Evolutionary conservation across 2,113 vertebrate species (phyloP).

Genomic region (Numenius arquata): DNA sequence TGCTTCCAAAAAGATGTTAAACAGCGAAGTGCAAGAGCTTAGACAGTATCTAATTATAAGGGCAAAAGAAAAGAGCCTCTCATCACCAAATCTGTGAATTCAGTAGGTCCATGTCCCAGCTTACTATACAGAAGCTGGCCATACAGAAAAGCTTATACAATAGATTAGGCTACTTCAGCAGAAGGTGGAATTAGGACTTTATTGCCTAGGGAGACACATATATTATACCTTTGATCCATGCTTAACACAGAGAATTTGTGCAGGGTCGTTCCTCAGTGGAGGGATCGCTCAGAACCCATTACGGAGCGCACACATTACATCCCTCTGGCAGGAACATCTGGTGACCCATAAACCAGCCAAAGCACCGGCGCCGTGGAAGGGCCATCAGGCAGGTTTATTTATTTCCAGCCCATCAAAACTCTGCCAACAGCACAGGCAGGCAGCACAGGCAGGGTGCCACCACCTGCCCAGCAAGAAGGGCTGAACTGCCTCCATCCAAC

Average conservation of each 20-base stretch:
- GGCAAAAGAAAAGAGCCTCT: background rate
- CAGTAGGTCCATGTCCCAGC: background rate
- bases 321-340: background rate
- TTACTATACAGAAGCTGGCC: background rate
- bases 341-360: background rate
- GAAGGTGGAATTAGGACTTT: background rate
- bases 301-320: rapidly evolving
- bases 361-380: background rate
- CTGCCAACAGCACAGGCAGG: background rate
- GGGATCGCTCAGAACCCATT: background rate
- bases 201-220: background rate
- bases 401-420: background rate
- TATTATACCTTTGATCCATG: background rate
- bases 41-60: background rate
- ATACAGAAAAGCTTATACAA: background rate
- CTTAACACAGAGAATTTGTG: background rate
- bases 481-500: rapidly evolving
- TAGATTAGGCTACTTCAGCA: background rate
- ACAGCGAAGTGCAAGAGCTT: background rate
- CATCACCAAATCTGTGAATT: background rate
- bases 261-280: background rate
- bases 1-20: background rate
- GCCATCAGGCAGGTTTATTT: background rate
- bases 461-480: background rate
- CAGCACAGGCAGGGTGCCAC: background rate